phyloP scores from a whole-genome alignment of 2,113 vertebrate genomes.

The Pangasianodon gigas region DNA sequence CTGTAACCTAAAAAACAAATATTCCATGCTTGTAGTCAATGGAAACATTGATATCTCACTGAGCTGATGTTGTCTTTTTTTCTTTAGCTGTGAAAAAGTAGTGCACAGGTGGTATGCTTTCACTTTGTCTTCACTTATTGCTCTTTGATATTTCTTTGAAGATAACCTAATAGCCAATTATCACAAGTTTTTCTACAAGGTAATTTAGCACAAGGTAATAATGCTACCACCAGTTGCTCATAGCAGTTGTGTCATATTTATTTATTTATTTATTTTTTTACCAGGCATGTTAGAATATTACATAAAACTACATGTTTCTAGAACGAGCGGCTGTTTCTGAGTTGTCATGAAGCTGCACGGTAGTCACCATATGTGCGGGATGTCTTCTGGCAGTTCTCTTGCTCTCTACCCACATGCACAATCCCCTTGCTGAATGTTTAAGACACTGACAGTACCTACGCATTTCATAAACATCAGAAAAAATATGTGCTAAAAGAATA shows the following conservation, averaged over 20 bases:
- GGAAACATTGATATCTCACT: background rate
- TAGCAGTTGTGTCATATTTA: no score
- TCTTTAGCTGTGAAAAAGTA: background rate
- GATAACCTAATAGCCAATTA: background rate
- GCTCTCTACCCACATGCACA: slow-evolving; percentile 34
- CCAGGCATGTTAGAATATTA: slow-evolving; percentile 10
- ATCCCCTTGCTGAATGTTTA: slow-evolving; percentile 41
- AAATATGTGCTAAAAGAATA: background rate
- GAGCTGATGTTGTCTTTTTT: background rate
- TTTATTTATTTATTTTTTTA: background rate
- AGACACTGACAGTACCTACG: slow-evolving; percentile 32
- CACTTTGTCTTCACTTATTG: background rate
- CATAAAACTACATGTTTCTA: slow-evolving; percentile 16
- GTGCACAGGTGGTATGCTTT: background rate
- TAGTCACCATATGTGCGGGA: slow-evolving; percentile 43
- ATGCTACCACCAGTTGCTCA: background rate
- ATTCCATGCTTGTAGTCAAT: background rate
- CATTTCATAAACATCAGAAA: slow-evolving; percentile 34
- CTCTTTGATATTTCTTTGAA: slow-evolving; percentile 11
- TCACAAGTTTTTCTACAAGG: background rate
- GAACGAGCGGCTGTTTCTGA: slow-evolving; percentile 28
- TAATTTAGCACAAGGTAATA: background rate
- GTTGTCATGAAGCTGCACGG: slow-evolving; percentile 23
- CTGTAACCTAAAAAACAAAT: slow-evolving; percentile 2
- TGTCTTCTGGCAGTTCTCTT: slow-evolving; percentile 41